Percentiles rank a stretch among this genome's conserved stretches.
phyloP scores from a whole-genome alignment of 2,797 vertebrate genomes.

The Lindbergichthys nudifrons region DNA sequence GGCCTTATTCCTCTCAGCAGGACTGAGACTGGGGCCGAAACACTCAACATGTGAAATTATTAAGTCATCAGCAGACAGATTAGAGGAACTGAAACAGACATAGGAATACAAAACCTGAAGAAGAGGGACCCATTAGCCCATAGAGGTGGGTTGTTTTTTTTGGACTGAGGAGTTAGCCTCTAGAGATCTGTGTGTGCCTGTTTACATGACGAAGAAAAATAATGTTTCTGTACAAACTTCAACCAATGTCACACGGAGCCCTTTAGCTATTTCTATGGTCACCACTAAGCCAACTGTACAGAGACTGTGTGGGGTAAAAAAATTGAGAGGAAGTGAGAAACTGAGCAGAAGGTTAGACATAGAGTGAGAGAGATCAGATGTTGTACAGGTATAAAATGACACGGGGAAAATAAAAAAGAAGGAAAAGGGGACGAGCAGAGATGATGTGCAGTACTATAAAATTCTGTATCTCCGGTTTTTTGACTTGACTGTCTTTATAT shows the following conservation, averaged over 20 bases:
- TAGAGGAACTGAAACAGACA: slow-evolving; percentile 34
- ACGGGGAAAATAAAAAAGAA: slow-evolving; percentile 4
- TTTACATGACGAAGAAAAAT: slow-evolving; percentile 89
- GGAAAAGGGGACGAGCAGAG: slow-evolving; percentile 55
- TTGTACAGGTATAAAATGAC: slow-evolving; percentile 76
- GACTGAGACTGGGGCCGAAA: slow-evolving; percentile 96
- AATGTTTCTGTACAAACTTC: slow-evolving; percentile 97
- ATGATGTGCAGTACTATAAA: slow-evolving; percentile 94
- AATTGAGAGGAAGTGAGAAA: slow-evolving; percentile 16
- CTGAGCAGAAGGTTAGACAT: slow-evolving; percentile 14
- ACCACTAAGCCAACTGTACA: slow-evolving; percentile 95
- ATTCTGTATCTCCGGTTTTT: slow-evolving; percentile 96
- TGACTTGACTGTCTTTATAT: slow-evolving; percentile 98
- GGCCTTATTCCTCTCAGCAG: slow-evolving; percentile 98
- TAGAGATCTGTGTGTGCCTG: slow-evolving; percentile 97
- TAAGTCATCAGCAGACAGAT: slow-evolving; percentile 67
- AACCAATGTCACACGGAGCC: slow-evolving; percentile 90
- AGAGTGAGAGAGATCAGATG: slow-evolving; percentile 25
- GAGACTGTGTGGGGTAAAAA: slow-evolving; percentile 62
- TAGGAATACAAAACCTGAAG: slow-evolving; percentile 49
- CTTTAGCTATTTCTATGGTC: slow-evolving; percentile 97
- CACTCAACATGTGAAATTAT: slow-evolving; percentile 65
- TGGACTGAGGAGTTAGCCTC: slow-evolving; percentile 79
- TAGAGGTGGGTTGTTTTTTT: slow-evolving; percentile 40
- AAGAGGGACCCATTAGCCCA: slow-evolving; percentile 48